phyloP scores from a whole-genome alignment of 2,797 vertebrate genomes.

The Microchirus variegatus region DNA sequence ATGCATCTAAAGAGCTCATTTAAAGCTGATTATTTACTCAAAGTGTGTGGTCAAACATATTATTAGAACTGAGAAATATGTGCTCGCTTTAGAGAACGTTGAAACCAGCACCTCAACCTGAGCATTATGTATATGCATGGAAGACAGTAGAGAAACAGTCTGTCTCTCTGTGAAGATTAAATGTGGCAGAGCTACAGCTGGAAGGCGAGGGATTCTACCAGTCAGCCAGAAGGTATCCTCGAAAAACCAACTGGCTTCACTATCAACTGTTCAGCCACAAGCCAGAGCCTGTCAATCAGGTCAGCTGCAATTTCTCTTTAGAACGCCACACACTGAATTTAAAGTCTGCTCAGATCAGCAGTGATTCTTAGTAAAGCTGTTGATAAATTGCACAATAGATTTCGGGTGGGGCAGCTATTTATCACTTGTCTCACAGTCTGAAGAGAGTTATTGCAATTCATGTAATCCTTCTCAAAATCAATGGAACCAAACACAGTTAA shows the following conservation, averaged over 20 bases:
- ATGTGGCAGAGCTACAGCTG: conserved; percentile 54
- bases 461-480: not conserved
- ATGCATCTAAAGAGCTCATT: conserved; percentile 4
- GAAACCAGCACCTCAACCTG: conserved; percentile 22
- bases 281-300: conserved; percentile 34
- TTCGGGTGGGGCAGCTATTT: no score
- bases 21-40: conserved; percentile 15
- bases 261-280: conserved; percentile 33
- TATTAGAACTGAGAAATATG: not conserved
- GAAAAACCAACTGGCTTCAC: conserved; percentile 27
- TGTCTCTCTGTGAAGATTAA: conserved; percentile 50
- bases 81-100: no score
- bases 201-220: conserved; percentile 55
- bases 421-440: not conserved
- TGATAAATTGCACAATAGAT: no score
- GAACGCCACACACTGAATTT: conserved; percentile 9
- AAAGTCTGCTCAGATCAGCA: not conserved
- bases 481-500: not conserved
- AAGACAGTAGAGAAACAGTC: conserved; percentile 55
- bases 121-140: conserved; percentile 40
- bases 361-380: not conserved
- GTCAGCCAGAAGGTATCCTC: conserved; percentile 53
- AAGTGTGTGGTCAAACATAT: conserved; percentile 3
- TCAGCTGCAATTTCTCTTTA: conserved; percentile 3
- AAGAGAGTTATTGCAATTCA: not conserved